Percentiles rank a stretch among this genome's conserved stretches.
phyloP scores from a whole-genome alignment of 2,113 vertebrate species.

The Rhinopomastus cyanomelas region DNA sequence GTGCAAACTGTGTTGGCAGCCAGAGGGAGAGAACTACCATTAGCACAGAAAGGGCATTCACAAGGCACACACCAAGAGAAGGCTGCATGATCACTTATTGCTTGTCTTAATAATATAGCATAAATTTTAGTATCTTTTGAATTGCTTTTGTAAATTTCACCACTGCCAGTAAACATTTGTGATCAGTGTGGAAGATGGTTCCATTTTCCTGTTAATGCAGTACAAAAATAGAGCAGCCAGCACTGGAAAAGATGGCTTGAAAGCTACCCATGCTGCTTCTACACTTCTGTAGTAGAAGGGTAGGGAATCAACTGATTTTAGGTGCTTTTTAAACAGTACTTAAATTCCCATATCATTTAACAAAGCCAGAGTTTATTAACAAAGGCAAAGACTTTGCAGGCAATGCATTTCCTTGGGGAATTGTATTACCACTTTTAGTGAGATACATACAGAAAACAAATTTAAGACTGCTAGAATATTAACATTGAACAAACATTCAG shows the following conservation, averaged over 20 bases:
- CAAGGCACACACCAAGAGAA: neutral
- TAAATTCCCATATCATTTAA: neutral
- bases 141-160: neutral
- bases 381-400: neutral
- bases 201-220: constrained; percentile 21
- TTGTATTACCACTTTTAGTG: neutral
- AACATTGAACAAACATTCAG: neutral
- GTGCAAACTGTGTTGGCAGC: neutral
- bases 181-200: neutral
- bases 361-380: neutral
- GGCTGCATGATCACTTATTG: neutral
- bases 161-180: neutral
- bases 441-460: neutral
- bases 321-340: neutral
- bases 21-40: neutral
- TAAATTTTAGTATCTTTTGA: neutral
- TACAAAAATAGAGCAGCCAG: neutral
- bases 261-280: neutral
- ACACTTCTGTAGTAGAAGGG: neutral
- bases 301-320: neutral
- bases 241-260: neutral
- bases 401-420: neutral
- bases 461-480: neutral
- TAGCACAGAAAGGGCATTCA: neutral
- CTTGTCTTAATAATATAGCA: neutral